Base-by-base conservation (phyloP, 1,140 invertebrate species). In the Drosophila asahinai region DNA sequence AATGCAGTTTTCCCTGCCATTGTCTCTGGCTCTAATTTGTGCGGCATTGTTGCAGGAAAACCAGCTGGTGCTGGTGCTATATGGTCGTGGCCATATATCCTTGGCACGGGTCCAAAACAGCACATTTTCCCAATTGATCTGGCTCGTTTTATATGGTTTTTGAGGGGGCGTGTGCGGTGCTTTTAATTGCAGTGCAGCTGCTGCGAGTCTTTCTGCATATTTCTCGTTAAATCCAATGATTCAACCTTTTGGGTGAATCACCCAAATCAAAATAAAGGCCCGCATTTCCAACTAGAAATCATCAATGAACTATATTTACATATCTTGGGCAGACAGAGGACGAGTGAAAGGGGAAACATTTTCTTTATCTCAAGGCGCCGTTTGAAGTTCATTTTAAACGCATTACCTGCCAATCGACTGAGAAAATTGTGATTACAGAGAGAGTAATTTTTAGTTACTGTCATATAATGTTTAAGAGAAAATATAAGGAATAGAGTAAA, bases 381-480 rank as follows among this genome's bases (percentile, higher is more conserved):
- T 89, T 87, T 89, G 84, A 81, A 87, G 84, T 87, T 83, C 77
- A 78, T 81, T 89, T 84, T 62, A 55, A 58, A 81, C 84, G 81
- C 84, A 87, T 89, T 87, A 87, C 84, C 84, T 89, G 84, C 65
- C 84, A 89, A 84, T 84, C 81, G 81, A 72, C 81, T 77, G 84
- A 74, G 71, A 87, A 72, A 76, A 79, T 74, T 9, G 12, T 19
- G n/a, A n/a, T 5, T 54, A 61, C 68, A 27, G 14, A 51, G 38
- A 59, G 49, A 66, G 25, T 0, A 17, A 65, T 36, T 7, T 14
- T 0, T 2, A 11, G 2, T 1, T 7, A 19, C 3, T 15, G 9
- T 19, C 40, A 5, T 25, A 5, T 0, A 9, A 19, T 8, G n/a
- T 14, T 22, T 11, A 12, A 54, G 0, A 1, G 3, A 5, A 52